Conservation (phyloP, 2,113 vertebrate genomes). For the Dinomys branickii region DNA sequence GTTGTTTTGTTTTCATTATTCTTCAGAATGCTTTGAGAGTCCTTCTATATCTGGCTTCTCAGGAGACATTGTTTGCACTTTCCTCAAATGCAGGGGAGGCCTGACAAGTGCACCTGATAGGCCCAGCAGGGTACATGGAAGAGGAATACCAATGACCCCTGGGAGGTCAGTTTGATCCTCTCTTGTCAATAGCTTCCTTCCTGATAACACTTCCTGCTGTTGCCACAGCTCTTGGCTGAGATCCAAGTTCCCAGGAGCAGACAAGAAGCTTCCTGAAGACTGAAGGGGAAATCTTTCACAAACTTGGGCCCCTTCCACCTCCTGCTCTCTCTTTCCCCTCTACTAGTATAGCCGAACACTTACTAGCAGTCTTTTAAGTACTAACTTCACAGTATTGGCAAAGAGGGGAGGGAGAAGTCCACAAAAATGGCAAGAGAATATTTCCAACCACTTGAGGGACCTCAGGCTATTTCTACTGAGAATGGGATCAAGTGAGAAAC, state of each 20-base stretch:
- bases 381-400: background rate
- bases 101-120: background rate
- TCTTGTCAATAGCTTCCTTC: conserved; percentile 60
- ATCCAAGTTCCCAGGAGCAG: background rate
- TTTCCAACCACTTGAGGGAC: background rate
- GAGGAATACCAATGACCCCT: background rate
- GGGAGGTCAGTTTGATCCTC: background rate
- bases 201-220: conserved; percentile 1
- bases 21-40: background rate
- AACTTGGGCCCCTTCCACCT: background rate
- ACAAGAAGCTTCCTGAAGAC: conserved; percentile 8
- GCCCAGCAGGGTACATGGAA: background rate
- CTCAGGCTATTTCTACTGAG: background rate
- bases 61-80: conserved; percentile 47
- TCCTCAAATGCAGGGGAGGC: background rate
- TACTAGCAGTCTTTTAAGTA: background rate
- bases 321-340: background rate
- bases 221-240: background rate
- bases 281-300: background rate
- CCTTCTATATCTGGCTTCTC: conserved; percentile 28
- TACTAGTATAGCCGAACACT: conserved; percentile 7
- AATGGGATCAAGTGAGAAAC: background rate
- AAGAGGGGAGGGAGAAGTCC: no score
- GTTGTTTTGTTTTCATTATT: conserved; percentile 30
- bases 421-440: conserved; percentile 24